Evolutionary conservation across 2,888 invertebrate genomes (phyloP).

Genomic region (Luperina testacea): DNA sequence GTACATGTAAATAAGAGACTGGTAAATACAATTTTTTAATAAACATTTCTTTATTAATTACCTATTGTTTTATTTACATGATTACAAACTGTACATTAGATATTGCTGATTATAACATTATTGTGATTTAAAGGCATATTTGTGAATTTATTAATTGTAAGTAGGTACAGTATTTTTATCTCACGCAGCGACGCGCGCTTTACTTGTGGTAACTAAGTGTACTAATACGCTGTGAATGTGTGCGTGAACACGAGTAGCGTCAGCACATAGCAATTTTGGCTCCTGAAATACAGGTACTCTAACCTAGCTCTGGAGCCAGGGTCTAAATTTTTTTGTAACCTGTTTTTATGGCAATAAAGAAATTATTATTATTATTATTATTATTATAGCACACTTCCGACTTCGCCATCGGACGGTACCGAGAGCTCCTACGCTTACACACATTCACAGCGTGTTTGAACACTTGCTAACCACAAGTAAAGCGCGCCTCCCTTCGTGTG

Average conservation of each 20-base stretch:
- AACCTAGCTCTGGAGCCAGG: no score
- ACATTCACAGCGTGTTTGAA: neutral
- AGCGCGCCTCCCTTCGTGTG: neutral
- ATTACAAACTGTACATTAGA: conserved; percentile 2
- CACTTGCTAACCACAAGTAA: neutral
- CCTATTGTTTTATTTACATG: conserved; percentile 42
- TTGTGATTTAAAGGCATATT: conserved; percentile 1
- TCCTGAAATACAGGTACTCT: no score
- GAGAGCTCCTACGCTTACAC: neutral
- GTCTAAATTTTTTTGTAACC: no score
- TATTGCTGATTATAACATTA: conserved; percentile 9
- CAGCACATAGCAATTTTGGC: no score
- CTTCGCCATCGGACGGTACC: neutral
- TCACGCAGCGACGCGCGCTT: neutral
- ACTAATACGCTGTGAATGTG: no score
- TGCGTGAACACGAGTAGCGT: no score
- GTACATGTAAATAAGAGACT: conserved; percentile 40
- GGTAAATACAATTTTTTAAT: conserved; percentile 33
- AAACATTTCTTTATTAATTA: conserved; percentile 38
- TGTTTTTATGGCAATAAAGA: no score
- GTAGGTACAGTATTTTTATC: neutral
- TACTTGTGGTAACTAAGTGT: neutral
- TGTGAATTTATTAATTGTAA: neutral
- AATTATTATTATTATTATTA: no score
- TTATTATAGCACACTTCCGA: neutral